phyloP scores from a whole-genome alignment of 2,888 invertebrate species.

The Apamea epomidion region DNA sequence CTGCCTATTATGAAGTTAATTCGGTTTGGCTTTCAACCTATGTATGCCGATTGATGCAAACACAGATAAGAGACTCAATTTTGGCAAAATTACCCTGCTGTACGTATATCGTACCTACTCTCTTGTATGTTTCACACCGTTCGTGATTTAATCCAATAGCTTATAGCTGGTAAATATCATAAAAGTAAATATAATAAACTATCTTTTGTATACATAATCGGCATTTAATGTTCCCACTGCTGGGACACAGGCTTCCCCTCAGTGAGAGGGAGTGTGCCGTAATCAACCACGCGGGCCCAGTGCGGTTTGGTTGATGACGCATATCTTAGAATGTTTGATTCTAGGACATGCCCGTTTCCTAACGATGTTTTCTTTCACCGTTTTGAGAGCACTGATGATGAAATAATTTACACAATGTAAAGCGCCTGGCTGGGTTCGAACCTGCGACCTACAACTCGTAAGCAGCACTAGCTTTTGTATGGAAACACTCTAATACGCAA shows the following conservation, averaged over 20 bases:
- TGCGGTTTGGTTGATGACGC: too few relatives aligned
- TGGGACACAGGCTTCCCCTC: too few relatives aligned
- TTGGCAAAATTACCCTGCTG: background rate
- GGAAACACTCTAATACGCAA: background rate
- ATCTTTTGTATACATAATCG: background rate
- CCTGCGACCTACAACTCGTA: too few relatives aligned
- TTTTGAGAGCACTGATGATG: background rate
- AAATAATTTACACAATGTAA: background rate
- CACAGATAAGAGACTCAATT: slow-evolving; percentile 40
- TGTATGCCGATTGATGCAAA: slow-evolving; percentile 31
- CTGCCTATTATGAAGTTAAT: slow-evolving; percentile 10
- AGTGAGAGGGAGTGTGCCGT: background rate
- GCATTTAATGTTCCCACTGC: background rate
- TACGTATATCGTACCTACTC: background rate
- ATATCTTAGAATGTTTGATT: background rate
- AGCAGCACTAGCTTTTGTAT: background rate
- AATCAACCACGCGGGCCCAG: too few relatives aligned
- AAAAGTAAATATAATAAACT: too few relatives aligned
- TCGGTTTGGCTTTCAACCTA: slow-evolving; percentile 10
- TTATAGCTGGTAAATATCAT: background rate
- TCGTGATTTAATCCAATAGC: background rate
- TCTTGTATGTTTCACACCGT: background rate
- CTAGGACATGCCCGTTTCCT: background rate
- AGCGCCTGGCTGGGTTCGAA: background rate
- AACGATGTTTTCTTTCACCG: background rate